Evolutionary conservation across 1,140 invertebrate species (phyloP), one percentile per base, ranked within the genome.

Genomic region (Adelges cooleyi): DNA sequence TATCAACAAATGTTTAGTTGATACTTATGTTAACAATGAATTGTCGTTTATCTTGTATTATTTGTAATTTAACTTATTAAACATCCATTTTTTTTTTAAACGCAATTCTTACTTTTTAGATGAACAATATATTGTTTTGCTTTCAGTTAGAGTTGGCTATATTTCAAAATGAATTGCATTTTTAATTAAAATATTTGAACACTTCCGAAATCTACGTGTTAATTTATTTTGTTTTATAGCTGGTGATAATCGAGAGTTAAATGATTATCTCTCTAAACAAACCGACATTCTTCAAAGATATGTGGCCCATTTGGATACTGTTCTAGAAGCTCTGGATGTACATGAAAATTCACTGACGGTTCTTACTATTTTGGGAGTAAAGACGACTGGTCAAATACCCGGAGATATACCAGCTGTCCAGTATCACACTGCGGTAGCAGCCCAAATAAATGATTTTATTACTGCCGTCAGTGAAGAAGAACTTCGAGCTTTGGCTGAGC

Each of bases 281-380:
- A 84, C 81, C 71, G 89, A 90, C 48, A 82, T 85, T 69, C 82
- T 95, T 69, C 81, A 77, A 40, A 92, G 93, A 73, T 87, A 84
- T 48, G 81, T 82, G 49, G 88, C 93, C 48, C 77, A 87, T 1
- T 76, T 95, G 67, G 90, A 91, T 72, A 93, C 86, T 76, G 90
- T 93, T 18, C 77, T 94, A 68, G 89, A 90, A 73, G 92, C 90
- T 2, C 77, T 95, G 18, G 88, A 94, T 75, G 76, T 90, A 36
- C 88, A 92, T 71, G 87, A 93, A 72, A 89, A 95, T 77, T 92
- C 90, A 15, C 75, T 95, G 18, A 90, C 90, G 20, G 83, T 92
- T 50, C 74, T 95, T 27, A 87, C 87, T 59, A 87, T 95, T n/a
- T 75, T 95, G 59, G 84, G 84, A 71, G 87, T 85, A 11, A 87